Percentiles rank a stretch among this genome's conserved stretches.
Evolutionary conservation across 2,797 vertebrate species (phyloP).

Genomic region (Cuculus canorus): DNA sequence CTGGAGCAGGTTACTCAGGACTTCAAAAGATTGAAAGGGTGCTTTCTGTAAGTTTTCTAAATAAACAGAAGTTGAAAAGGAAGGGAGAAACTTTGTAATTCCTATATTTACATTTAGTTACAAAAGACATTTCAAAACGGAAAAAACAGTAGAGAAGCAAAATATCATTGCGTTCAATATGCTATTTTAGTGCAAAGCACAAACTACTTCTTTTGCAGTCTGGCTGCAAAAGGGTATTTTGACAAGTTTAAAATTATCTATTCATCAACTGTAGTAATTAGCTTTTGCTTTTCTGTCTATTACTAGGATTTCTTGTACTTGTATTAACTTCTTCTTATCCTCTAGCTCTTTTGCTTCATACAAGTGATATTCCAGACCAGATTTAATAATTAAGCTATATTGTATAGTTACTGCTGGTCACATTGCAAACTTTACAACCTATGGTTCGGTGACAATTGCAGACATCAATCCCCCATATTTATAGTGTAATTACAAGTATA

Average conservation of each 20-base stretch:
- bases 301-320: not conserved
- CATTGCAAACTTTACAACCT: not conserved
- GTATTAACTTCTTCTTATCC: not conserved
- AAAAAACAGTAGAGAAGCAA: fast-evolving
- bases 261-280: not conserved
- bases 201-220: not conserved
- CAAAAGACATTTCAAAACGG: not conserved
- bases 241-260: not conserved
- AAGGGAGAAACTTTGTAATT: not conserved
- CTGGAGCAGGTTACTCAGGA: not conserved
- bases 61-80: not conserved
- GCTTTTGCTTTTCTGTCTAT: not conserved
- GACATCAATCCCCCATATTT: not conserved
- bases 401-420: not conserved
- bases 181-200: not conserved
- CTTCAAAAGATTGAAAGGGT: not conserved
- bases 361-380: not conserved
- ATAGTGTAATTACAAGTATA: not conserved
- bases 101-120: not conserved
- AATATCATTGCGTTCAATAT: not conserved
- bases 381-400: not conserved
- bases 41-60: not conserved
- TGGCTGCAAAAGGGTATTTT: not conserved
- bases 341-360: not conserved
- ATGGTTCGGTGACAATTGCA: not conserved